phyloP scores from a whole-genome alignment of 2,888 invertebrate species.

The Leuctra nigra region DNA sequence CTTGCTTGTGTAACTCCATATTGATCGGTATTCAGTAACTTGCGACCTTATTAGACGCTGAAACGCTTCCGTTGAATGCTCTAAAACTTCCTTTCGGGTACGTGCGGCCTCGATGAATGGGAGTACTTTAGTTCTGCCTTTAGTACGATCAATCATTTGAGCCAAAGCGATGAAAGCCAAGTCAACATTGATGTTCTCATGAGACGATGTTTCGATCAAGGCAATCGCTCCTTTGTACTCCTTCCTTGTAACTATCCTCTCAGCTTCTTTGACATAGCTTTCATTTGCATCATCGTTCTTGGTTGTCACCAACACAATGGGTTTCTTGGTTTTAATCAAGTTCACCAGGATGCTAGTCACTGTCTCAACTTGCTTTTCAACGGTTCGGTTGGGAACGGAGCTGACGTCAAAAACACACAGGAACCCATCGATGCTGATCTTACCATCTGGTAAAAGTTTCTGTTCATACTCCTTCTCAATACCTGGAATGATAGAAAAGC shows the following conservation, averaged over 20 bases:
- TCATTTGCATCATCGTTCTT: constrained; percentile 93
- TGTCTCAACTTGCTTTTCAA: constrained; percentile 87
- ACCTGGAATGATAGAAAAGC: constrained; percentile 46
- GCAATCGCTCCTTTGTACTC: constrained; percentile 87
- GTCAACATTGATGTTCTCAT: constrained; percentile 94
- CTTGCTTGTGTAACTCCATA: constrained; percentile 83
- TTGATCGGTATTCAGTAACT: constrained; percentile 57
- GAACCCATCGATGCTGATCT: constrained; percentile 89
- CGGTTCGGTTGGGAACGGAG: constrained; percentile 80
- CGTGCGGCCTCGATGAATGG: constrained; percentile 79
- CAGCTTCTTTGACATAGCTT: constrained; percentile 80
- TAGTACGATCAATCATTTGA: constrained; percentile 87
- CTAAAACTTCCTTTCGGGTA: constrained; percentile 78
- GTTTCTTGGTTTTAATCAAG: constrained; percentile 89
- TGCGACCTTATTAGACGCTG: constrained; percentile 76
- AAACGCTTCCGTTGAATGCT: constrained; percentile 86
- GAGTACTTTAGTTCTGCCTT: constrained; percentile 63
- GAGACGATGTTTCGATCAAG: constrained; percentile 90
- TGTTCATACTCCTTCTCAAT: constrained; percentile 97
- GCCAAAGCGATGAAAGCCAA: constrained; percentile 83
- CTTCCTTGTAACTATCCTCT: constrained; percentile 78
- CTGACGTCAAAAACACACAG: constrained; percentile 95
- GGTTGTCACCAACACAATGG: constrained; percentile 88
- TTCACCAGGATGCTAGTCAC: constrained; percentile 78
- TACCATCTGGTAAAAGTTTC: constrained; percentile 85